Conservation (phyloP, 2,888 invertebrate genomes). For the Troides helena region DNA sequence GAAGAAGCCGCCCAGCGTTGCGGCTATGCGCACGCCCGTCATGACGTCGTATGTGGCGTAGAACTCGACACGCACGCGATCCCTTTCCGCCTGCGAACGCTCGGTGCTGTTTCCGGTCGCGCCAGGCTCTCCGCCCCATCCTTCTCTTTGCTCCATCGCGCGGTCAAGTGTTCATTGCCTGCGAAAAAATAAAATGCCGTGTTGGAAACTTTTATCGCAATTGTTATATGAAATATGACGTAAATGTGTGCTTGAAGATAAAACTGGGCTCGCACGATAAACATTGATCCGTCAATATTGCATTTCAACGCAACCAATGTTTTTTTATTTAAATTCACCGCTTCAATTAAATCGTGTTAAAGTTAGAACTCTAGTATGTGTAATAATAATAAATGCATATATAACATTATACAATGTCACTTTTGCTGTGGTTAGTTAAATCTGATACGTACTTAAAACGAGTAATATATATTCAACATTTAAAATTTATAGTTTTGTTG, state of each 20-base stretch:
- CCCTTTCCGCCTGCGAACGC: slow-evolving; percentile 78
- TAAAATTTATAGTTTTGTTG: slow-evolving; percentile 36
- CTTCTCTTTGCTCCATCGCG: slow-evolving; percentile 72
- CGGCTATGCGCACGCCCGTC: slow-evolving; percentile 95
- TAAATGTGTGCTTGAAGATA: slow-evolving; percentile 34
- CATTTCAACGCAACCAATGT: slow-evolving; percentile 4
- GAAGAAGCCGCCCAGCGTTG: slow-evolving; percentile 94
- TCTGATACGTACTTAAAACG: slow-evolving; percentile 1
- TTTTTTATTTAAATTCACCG: background rate
- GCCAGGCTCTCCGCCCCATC: slow-evolving; percentile 63
- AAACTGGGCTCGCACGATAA: slow-evolving; percentile 36
- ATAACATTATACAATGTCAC: background rate
- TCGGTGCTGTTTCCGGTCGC: slow-evolving; percentile 64
- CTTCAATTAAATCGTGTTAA: background rate
- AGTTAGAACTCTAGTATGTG: background rate
- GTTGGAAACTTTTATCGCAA: slow-evolving; percentile 28
- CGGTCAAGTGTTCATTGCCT: slow-evolving; percentile 76
- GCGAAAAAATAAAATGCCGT: slow-evolving; percentile 47
- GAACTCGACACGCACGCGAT: slow-evolving; percentile 88
- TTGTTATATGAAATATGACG: slow-evolving; percentile 28
- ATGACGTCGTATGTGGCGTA: slow-evolving; percentile 95
- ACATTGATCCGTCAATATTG: slow-evolving; percentile 31
- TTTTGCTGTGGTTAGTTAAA: background rate
- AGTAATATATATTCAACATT: slow-evolving; percentile 30
- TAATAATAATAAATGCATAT: background rate